Evolutionary conservation across 2,797 vertebrate genomes (phyloP).

Genomic region (Picus viridis): DNA sequence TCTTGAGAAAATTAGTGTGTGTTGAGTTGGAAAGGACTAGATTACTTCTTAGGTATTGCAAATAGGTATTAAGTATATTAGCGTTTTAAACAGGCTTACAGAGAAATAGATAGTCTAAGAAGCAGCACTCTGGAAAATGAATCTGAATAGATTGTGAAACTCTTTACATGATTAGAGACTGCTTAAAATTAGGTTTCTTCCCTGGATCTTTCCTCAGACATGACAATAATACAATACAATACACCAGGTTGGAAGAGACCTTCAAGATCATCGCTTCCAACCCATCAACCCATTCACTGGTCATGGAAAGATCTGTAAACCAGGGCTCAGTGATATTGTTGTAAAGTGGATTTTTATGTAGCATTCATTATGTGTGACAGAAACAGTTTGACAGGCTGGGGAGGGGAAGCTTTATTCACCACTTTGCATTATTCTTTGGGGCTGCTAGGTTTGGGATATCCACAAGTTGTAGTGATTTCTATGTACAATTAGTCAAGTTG

Average conservation of each 20-base stretch:
- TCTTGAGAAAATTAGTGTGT: slow-evolving; percentile 82
- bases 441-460: not conserved
- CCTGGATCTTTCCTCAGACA: slow-evolving; percentile 18
- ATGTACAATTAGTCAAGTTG: not conserved
- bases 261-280: too few relatives aligned
- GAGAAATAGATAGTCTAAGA: slow-evolving; percentile 65
- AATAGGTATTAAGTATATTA: slow-evolving; percentile 81
- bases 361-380: not conserved
- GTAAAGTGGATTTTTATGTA: not conserved
- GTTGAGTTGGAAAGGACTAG: slow-evolving; percentile 77
- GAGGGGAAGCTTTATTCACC: not conserved
- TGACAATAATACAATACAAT: too few relatives aligned
- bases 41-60: slow-evolving; percentile 80
- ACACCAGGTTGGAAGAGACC: too few relatives aligned
- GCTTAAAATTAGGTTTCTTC: slow-evolving; percentile 11
- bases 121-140: slow-evolving; percentile 60
- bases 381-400: not conserved
- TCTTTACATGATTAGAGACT: slow-evolving; percentile 36
- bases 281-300: too few relatives aligned
- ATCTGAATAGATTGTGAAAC: slow-evolving; percentile 50
- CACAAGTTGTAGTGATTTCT: not conserved
- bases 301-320: not conserved
- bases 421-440: not conserved
- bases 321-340: not conserved
- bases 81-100: slow-evolving; percentile 68